These are phyloP conservation scores for Potorous gilbertii DNA, from an alignment of 2,797 vertebrate species.

Conservation along the genomic window DNA sequence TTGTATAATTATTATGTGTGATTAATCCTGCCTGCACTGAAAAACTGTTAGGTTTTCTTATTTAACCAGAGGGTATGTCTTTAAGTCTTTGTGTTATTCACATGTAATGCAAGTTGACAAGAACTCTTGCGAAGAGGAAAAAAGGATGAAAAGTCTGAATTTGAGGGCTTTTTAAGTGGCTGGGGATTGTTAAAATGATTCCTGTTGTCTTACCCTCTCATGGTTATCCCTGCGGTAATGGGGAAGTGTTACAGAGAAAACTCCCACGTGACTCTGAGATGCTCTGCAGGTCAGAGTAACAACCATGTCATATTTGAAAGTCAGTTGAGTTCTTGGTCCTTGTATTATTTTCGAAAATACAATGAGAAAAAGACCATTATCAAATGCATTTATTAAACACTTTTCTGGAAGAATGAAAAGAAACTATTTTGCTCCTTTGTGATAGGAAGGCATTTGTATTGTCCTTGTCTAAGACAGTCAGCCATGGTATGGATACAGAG, in stretches of 20 bases:
- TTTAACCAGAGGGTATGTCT: slow-evolving; percentile 80
- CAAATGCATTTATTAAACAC: neutral
- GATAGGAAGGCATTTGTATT: neutral
- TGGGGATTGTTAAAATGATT: slow-evolving; percentile 41
- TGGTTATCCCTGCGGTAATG: neutral
- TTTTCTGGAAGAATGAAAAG: neutral
- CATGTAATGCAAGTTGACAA: slow-evolving; percentile 80
- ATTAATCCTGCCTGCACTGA: slow-evolving; percentile 81
- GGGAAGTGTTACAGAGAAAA: neutral
- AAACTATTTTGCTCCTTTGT: neutral
- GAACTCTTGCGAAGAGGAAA: slow-evolving; percentile 64
- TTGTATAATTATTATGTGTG: slow-evolving; percentile 83
- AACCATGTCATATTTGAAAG: neutral
- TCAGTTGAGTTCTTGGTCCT: neutral
- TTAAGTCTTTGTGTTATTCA: slow-evolving; percentile 80
- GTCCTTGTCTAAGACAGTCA: neutral
- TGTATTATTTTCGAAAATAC: slow-evolving; percentile 3
- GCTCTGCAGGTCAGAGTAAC: neutral
- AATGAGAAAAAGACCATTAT: neutral
- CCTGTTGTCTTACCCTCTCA: neutral
- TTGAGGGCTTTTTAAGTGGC: slow-evolving; percentile 54
- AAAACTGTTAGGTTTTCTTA: slow-evolving; percentile 77
- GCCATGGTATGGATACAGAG: neutral
- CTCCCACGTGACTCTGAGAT: slow-evolving; percentile 1
- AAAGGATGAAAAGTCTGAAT: slow-evolving; percentile 60